A percentile compares a stretch with the other conserved stretches of the same genome.
phyloP scores from a whole-genome alignment of 2,797 vertebrate species.

The Takifugu ocellatus region DNA sequence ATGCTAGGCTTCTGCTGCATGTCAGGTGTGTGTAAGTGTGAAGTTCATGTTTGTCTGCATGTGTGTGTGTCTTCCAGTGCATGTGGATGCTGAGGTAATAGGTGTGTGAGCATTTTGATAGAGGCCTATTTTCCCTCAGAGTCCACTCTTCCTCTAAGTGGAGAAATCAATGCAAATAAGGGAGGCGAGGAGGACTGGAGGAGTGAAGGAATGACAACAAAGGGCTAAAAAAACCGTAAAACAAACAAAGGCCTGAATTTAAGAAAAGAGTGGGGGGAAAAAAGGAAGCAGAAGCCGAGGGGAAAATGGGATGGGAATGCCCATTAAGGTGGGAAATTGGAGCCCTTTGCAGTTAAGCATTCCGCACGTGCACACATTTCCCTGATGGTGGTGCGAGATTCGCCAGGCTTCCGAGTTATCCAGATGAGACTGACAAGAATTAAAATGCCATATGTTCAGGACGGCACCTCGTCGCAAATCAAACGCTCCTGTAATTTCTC shows the following conservation, averaged over 20 bases:
- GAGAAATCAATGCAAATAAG: conserved; percentile 74
- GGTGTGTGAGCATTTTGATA: conserved; percentile 52
- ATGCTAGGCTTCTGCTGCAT: conserved; percentile 58
- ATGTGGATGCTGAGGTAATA: neutral
- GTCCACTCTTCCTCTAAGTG: conserved; percentile 68
- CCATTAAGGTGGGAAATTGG: conserved; percentile 81
- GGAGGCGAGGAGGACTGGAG: conserved; percentile 52
- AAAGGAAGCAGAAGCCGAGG: conserved; percentile 26
- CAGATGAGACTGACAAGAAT: conserved; percentile 83
- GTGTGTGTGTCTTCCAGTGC: conserved; percentile 13
- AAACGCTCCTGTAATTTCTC: conserved; percentile 78
- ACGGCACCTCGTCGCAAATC: conserved; percentile 72
- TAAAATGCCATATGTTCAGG: conserved; percentile 83
- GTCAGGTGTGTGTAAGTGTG: conserved; percentile 60
- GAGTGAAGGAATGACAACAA: conserved; percentile 54
- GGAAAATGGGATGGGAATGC: conserved; percentile 62
- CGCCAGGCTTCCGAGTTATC: conserved; percentile 70
- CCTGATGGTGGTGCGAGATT: conserved; percentile 76
- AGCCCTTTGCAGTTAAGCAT: conserved; percentile 79
- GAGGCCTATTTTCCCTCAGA: conserved; percentile 63
- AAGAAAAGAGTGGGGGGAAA: conserved; percentile 25
- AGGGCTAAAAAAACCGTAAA: conserved; percentile 38
- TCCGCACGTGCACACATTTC: conserved; percentile 77
- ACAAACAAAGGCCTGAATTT: conserved; percentile 61
- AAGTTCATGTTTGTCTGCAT: conserved; percentile 26